These are phyloP conservation scores for Emmelina monodactyla DNA, from an alignment of 2,888 invertebrate species.

Conservation along the genomic window DNA sequence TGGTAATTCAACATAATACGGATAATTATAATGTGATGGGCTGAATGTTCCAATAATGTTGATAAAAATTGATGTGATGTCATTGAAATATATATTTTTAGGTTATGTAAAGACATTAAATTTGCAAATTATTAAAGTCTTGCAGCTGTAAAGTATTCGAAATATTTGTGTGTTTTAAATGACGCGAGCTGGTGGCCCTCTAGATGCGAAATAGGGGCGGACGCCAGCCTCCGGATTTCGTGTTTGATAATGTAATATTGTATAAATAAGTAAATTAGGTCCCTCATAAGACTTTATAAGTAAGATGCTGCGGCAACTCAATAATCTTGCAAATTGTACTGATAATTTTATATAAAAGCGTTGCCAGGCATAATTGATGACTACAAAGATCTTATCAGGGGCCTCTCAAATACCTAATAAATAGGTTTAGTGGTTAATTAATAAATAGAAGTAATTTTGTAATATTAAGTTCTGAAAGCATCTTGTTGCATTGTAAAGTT, in stretches of 20 bases:
- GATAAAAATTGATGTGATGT: too few species aligned
- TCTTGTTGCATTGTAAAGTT: constrained; percentile 28
- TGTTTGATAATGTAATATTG: background rate
- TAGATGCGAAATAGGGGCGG: too few species aligned
- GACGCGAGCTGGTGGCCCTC: too few species aligned
- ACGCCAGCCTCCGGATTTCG: too few species aligned
- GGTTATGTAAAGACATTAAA: too few species aligned
- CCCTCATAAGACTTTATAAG: background rate
- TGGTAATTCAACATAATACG: too few species aligned
- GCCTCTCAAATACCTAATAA: background rate
- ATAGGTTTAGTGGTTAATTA: constrained; percentile 12
- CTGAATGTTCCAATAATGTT: too few species aligned
- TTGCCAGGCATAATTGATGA: background rate
- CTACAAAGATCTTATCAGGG: constrained; percentile 16
- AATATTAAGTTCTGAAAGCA: constrained; percentile 28
- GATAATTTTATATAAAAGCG: background rate
- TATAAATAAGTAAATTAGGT: background rate
- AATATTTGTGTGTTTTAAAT: too few species aligned
- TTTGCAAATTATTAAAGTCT: too few species aligned
- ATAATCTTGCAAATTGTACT: background rate
- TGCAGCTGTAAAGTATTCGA: too few species aligned
- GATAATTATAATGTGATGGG: too few species aligned
- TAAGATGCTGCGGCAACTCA: background rate
- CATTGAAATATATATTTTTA: too few species aligned
- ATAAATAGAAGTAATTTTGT: constrained; percentile 19